phyloP scores from a whole-genome alignment of 2,113 vertebrate genomes.

The Propithecus coquereli region DNA sequence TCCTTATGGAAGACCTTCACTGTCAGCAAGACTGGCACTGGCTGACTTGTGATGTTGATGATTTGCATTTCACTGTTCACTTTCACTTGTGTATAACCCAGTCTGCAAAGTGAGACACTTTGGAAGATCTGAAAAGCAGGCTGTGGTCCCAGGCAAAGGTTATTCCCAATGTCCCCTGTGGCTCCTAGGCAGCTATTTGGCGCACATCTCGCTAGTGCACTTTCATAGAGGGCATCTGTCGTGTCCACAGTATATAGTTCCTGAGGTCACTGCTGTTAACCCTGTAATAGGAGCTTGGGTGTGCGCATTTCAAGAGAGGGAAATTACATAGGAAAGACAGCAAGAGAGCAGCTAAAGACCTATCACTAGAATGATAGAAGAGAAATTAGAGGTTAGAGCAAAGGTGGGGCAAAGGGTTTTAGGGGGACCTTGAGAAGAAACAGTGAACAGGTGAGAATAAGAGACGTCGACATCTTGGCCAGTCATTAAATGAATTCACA shows the following conservation, averaged over 20 bases:
- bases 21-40: neutral
- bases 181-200: neutral
- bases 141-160: neutral
- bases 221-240: neutral
- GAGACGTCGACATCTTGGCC: neutral
- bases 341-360: slow-evolving; percentile 52
- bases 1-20: neutral
- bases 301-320: slow-evolving; percentile 42
- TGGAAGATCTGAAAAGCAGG: neutral
- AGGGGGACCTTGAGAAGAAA: neutral
- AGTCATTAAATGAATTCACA: neutral
- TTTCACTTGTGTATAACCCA: neutral
- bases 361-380: neutral
- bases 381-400: slow-evolving; percentile 47
- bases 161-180: neutral
- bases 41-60: neutral
- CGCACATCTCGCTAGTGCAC: neutral
- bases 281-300: slow-evolving; percentile 1
- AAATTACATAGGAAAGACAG: slow-evolving; percentile 7
- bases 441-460: neutral
- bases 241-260: neutral
- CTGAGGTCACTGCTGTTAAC: slow-evolving; percentile 63
- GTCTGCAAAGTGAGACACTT: neutral
- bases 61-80: neutral
- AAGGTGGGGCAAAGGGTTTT: neutral